phyloP scores from a whole-genome alignment of 2,888 invertebrate species.

The Timandra comae region DNA sequence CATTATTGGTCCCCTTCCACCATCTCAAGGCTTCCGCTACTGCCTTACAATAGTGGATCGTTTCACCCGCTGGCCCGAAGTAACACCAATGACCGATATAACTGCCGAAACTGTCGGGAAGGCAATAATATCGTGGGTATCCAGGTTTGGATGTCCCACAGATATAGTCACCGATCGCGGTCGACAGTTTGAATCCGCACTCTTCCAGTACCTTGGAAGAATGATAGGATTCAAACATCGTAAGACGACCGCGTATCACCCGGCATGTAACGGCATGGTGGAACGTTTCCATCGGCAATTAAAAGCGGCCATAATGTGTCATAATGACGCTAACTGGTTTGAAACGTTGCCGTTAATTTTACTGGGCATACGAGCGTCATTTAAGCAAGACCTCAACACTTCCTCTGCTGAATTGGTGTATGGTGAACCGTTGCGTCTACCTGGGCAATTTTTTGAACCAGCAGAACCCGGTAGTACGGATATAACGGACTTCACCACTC shows the following conservation, averaged over 20 bases:
- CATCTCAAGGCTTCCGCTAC: conserved; percentile 15
- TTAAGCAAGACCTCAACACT: conserved; percentile 14
- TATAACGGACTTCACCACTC: background rate
- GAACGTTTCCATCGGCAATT: conserved; percentile 30
- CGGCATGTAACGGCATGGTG: conserved; percentile 21
- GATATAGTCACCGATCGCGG: conserved; percentile 9
- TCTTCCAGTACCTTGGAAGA: conserved; percentile 12
- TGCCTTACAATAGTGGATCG: conserved; percentile 21
- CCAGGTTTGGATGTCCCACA: conserved; percentile 41
- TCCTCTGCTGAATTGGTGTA: conserved; percentile 26
- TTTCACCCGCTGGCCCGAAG: conserved; percentile 38
- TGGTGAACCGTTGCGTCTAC: conserved; percentile 24
- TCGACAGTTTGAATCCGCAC: conserved; percentile 2
- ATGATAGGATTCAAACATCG: conserved; percentile 15
- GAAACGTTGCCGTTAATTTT: conserved; percentile 7
- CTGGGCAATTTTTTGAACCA: conserved; percentile 20
- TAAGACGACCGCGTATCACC: conserved; percentile 24
- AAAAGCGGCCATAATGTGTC: conserved; percentile 10
- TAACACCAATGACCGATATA: conserved; percentile 33
- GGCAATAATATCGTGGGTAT: conserved; percentile 36
- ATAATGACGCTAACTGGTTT: conserved; percentile 4
- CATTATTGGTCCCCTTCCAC: conserved; percentile 17
- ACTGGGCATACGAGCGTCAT: conserved; percentile 6
- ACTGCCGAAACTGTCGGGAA: conserved; percentile 33
- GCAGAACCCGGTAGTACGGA: background rate